Evolutionary conservation across 2,888 invertebrate genomes (phyloP).

Genomic region (Drosophila merina): DNA sequence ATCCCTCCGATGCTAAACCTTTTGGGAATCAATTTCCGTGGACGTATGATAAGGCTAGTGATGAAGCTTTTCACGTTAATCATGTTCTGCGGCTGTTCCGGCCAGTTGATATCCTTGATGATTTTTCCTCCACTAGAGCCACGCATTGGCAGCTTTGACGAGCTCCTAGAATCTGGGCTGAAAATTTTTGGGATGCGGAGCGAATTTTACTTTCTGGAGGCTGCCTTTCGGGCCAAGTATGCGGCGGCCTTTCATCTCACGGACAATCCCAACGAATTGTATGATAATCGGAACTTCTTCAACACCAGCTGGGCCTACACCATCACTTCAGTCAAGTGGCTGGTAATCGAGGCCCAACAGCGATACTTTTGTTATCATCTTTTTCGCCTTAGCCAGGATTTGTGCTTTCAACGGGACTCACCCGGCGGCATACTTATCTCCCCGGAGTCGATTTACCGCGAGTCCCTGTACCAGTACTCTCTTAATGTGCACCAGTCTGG

Average conservation of each 20-base stretch:
- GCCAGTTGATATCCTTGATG: slow-evolving; percentile 48
- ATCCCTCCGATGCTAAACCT: not conserved
- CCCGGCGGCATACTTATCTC: slow-evolving; percentile 38
- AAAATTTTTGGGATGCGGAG: slow-evolving; percentile 40
- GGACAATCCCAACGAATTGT: slow-evolving; percentile 21
- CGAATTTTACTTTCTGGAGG: slow-evolving; percentile 44
- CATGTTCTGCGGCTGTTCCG: slow-evolving; percentile 33
- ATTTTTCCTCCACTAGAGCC: not conserved
- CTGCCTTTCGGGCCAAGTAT: slow-evolving; percentile 53
- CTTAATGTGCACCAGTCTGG: slow-evolving; percentile 42
- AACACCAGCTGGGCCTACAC: slow-evolving; percentile 61
- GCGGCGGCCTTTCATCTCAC: slow-evolving; percentile 54
- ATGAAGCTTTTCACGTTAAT: slow-evolving; percentile 19
- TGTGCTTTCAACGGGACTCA: slow-evolving; percentile 36
- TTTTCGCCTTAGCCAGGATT: slow-evolving; percentile 46
- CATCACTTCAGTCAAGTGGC: slow-evolving; percentile 53
- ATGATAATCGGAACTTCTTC: slow-evolving; percentile 39
- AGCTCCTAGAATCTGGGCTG: slow-evolving; percentile 38
- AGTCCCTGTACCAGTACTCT: slow-evolving; percentile 11
- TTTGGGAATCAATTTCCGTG: not conserved
- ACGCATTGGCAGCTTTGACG: slow-evolving; percentile 53
- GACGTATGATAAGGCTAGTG: not conserved
- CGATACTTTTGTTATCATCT: slow-evolving; percentile 49
- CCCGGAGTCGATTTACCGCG: slow-evolving; percentile 50
- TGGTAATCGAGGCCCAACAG: slow-evolving; percentile 46